phyloP scores from a whole-genome alignment of 1,140 invertebrate genomes.

The Drosophila leontia region DNA sequence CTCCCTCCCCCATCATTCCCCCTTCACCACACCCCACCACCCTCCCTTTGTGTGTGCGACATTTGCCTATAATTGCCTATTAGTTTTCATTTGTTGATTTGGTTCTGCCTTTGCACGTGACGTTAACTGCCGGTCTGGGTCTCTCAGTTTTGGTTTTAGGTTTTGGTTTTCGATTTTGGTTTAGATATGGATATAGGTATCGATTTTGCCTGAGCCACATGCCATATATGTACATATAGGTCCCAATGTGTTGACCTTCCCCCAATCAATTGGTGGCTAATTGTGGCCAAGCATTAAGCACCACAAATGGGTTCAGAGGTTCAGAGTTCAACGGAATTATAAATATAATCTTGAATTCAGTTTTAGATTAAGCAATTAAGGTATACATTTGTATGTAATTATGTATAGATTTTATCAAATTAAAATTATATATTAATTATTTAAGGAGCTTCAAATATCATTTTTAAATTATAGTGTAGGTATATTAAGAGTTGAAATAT shows the following conservation, averaged over 20 bases:
- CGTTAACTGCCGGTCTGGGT: constrained; percentile 13
- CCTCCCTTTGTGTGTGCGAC: constrained; percentile 15
- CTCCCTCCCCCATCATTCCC: neutral
- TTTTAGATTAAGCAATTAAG: too few relatives aligned
- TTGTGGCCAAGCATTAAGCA: constrained; percentile 7
- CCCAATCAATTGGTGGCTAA: constrained; percentile 29
- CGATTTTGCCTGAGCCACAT: constrained; percentile 14
- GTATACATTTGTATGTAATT: too few relatives aligned
- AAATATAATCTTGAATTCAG: too few relatives aligned
- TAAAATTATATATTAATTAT: too few relatives aligned
- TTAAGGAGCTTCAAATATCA: too few relatives aligned
- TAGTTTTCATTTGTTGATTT: constrained; percentile 81
- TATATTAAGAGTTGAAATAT: too few relatives aligned
- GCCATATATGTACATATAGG: neutral
- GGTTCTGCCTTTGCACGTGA: constrained; percentile 61
- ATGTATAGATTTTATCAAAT: too few relatives aligned
- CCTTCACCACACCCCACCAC: neutral
- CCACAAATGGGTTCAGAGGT: constrained; percentile 1
- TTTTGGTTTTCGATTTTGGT: constrained; percentile 33
- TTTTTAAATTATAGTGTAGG: too few relatives aligned
- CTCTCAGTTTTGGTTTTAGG: constrained; percentile 14
- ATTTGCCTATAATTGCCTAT: constrained; percentile 77
- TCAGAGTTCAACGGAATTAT: constrained; percentile 8
- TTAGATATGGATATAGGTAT: constrained; percentile 38
- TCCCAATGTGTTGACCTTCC: constrained; percentile 1